phyloP scores from a whole-genome alignment of 37 sponge, comb jelly and placozoan species.

The Beroe ovata region DNA sequence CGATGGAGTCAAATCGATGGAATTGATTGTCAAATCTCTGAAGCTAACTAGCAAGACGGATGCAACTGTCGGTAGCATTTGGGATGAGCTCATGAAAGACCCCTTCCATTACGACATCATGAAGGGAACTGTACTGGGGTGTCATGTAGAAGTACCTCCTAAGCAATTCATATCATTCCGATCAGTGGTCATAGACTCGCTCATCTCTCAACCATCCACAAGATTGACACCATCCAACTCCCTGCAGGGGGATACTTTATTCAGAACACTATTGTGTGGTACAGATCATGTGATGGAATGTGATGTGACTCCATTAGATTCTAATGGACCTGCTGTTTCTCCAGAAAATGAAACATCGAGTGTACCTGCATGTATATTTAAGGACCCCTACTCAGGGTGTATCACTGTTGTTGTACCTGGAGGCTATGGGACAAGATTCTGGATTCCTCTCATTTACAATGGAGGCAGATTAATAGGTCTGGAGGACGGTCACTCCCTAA shows the following conservation, averaged over 20 bases:
- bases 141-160: slow-evolving; percentile 20
- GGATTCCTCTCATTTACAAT: slow-evolving; percentile 30
- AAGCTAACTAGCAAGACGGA: background rate
- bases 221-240: background rate
- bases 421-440: slow-evolving; percentile 3
- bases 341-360: background rate
- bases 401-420: slow-evolving; percentile 1
- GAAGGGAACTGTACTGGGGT: background rate
- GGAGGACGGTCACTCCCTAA: slow-evolving; percentile 27
- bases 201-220: background rate
- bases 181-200: background rate
- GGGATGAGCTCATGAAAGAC: background rate
- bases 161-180: background rate
- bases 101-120: slow-evolving; percentile 9
- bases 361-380: slow-evolving; percentile 3
- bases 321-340: background rate
- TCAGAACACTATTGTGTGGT: background rate
- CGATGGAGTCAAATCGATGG: slow-evolving; percentile 12
- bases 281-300: background rate
- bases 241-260: background rate
- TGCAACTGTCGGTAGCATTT: background rate
- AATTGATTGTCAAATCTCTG: slow-evolving; percentile 34
- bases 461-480: slow-evolving; percentile 27
- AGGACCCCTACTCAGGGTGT: background rate
- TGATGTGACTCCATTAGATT: background rate